These are phyloP conservation scores for Colletes collaris DNA, from an alignment of 2,888 invertebrate genomes.

Conservation along the genomic window DNA sequence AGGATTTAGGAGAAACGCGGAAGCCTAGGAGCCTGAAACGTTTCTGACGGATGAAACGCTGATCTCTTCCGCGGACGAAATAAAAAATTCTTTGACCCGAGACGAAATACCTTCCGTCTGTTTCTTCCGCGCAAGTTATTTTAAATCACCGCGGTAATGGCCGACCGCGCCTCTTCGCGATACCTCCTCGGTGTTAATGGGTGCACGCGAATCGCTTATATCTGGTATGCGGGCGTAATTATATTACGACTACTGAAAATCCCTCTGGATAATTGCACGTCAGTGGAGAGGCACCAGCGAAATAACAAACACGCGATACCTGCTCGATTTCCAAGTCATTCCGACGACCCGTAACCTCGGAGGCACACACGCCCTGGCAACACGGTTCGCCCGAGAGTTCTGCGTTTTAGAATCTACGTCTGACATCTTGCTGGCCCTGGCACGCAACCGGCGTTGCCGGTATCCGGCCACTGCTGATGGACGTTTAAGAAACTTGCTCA, in stretches of 20 bases:
- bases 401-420: slow-evolving; percentile 22
- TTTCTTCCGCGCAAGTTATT: slow-evolving; percentile 22
- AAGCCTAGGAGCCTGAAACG: no score
- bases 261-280: slow-evolving; percentile 48
- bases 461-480: no score
- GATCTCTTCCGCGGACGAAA: not conserved
- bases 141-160: slow-evolving; percentile 46
- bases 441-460: slow-evolving; percentile 11
- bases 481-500: no score
- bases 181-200: slow-evolving; percentile 45
- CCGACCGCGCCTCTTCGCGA: slow-evolving; percentile 24
- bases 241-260: slow-evolving; percentile 57
- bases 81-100: slow-evolving; percentile 28
- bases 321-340: slow-evolving; percentile 53
- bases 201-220: slow-evolving; percentile 35
- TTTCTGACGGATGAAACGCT: no score
- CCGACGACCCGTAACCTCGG: slow-evolving; percentile 39
- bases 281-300: slow-evolving; percentile 10
- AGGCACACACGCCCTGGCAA: slow-evolving; percentile 26
- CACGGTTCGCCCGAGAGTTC: slow-evolving; percentile 9
- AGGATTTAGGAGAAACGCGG: no score
- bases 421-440: slow-evolving; percentile 5
- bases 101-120: slow-evolving; percentile 21
- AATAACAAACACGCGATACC: slow-evolving; percentile 47
- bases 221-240: slow-evolving; percentile 51